Base-by-base conservation (phyloP, 2,113 vertebrate genomes). In the Phoxinus phoxinus region DNA sequence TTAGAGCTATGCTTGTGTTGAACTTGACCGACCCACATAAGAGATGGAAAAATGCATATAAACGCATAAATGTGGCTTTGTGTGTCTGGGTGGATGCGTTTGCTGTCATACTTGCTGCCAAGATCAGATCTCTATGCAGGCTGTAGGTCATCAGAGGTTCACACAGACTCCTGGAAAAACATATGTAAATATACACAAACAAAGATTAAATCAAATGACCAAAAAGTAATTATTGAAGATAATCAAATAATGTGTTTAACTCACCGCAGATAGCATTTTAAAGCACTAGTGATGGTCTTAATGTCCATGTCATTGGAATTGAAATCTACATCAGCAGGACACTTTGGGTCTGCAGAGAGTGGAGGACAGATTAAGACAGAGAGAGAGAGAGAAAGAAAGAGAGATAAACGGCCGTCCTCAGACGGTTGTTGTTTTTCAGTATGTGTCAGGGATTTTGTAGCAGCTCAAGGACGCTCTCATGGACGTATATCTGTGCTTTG, bases 251-350 rank as follows among this genome's bases (percentile, higher is more conserved):
- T 72, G 13, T 56, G 41, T 84, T 46, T 48, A 30, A 37, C 88
- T 63, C 91, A 99, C 98, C 98, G 97, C 86, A 99, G 95, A 90
- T 99, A 99, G 92, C 98, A 99, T 94, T 99, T 99, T 90, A 99
- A 92, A 0, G 98, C 97, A 91, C 98, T 99, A 75, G 98, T 98
- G 88, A 99, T 96, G 11, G 98, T 99, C 93, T 99, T 99, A 87
- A 97, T 94, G 89, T 99, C 98, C 96, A 95, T 96, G 0, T 99
- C 98, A 3, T 86, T 94, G 79, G 90, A 94, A 74, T 96, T 93
- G 74, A 99, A 95, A 91, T 99, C 98, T 85, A 97, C 95, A 0
- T 99, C 97, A 84, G 96, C 97, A 0, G 97, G 96, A 74, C 96
- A 97, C 84, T 95, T 95, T 0, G 95, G 93, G 90, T 98, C 98